Conservation (phyloP, 1,140 invertebrate species). For the Zaprionus africanus region DNA sequence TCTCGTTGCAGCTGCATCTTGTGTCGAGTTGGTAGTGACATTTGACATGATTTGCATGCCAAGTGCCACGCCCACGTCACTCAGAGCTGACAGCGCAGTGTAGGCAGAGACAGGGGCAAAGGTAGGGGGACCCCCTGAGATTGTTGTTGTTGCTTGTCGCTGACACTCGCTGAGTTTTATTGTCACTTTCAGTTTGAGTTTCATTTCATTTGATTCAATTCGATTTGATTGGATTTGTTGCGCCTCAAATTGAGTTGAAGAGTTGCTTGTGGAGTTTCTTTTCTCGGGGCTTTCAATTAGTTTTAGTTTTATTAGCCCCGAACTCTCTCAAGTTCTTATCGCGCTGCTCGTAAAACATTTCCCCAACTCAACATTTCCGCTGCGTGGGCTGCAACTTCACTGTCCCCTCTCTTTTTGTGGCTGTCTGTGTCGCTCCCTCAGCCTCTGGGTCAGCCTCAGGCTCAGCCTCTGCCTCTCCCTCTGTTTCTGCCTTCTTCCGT, state of each 20-base stretch:
- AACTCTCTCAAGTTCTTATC: conserved; percentile 42
- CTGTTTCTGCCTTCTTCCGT: background rate
- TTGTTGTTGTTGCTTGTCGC: conserved; percentile 3
- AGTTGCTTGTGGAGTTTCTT: conserved; percentile 10
- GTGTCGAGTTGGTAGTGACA: conserved; percentile 62
- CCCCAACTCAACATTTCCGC: conserved; percentile 29
- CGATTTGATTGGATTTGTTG: conserved; percentile 9
- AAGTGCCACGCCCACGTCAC: conserved; percentile 75
- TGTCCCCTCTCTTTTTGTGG: background rate
- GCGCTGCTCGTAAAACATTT: conserved; percentile 17
- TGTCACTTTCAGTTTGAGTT: conserved; percentile 73
- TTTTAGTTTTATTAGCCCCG: conserved; percentile 43
- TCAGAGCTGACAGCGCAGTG: conserved; percentile 48
- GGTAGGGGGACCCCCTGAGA: conserved; percentile 33
- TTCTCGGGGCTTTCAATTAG: conserved; percentile 34
- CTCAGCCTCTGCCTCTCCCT: background rate
- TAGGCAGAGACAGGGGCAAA: conserved; percentile 24
- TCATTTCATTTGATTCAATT: conserved; percentile 58
- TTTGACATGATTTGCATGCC: conserved; percentile 82
- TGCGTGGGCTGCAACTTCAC: conserved; percentile 26
- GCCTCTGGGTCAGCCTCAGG: no score
- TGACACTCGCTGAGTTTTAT: conserved; percentile 72
- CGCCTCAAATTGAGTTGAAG: background rate
- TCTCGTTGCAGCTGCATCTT: conserved; percentile 59
- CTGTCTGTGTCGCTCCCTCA: background rate